Evolutionary conservation across 1,140 invertebrate genomes (phyloP), one percentile per base, ranked within the genome.

Genomic region (Zaprionus vittiger): DNA sequence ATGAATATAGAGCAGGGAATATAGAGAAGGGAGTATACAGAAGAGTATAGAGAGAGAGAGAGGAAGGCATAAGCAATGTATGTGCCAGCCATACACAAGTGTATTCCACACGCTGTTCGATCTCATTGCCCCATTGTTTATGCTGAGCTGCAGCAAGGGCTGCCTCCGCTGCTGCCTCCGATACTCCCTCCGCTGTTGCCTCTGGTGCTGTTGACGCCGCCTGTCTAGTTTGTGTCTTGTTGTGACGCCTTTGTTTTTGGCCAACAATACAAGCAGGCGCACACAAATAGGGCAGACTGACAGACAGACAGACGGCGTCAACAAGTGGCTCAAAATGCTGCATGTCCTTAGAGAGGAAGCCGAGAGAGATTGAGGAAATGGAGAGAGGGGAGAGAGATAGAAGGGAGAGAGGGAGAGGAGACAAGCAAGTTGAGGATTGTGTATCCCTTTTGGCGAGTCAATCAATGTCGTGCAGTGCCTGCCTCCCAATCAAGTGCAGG

Each of bases 141-240:
- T 24, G 60, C 62, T 67, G 31, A 34, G 41, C 63, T 22, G 20
- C 20, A 1, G 20, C 20, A 22, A 20, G 20, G 20, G 20, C 20
- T 67, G 24, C 1, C 54, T 57, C 22, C 57, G 64, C 62, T 67
- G 41, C 55, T 67, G 22, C 1, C 34, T 49, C n/a, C n/a, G n/a
- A n/a, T n/a, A n/a, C 22, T 37, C 26, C 28, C 67, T 31, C 57
- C 55, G 41, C 12, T 41, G 52, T 62, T 70, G 41, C 56, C 69
- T 57, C 7, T 70, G 64, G 28, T 73, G 49, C 20, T 55, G 55
- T 69, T 67, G 62, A 52, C 38, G 41, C 44, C 69, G 49, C 56
- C 82, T 80, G 84, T 89, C 81, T 87, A 80, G 84, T 75, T 89
- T 72, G 70, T 75, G 73, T 80, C 83, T 87, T 89, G 78, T 89